Conservation (phyloP, 1,140 invertebrate genomes). For the Callitettix versicolor region DNA sequence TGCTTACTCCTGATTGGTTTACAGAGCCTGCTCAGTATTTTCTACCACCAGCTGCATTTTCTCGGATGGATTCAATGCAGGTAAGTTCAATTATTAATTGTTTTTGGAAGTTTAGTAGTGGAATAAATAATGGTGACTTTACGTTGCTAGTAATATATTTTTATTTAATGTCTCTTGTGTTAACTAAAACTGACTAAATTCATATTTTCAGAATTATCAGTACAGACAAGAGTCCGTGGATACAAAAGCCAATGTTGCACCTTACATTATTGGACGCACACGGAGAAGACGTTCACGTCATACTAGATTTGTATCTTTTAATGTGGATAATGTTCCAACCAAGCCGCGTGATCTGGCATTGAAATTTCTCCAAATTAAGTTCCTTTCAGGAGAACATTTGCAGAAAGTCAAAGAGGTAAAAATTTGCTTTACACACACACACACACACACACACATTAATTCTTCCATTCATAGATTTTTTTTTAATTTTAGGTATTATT, state of each 20-base stretch:
- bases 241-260: conserved; percentile 27
- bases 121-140: too few species aligned
- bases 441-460: too few species aligned
- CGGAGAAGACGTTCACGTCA: conserved; percentile 42
- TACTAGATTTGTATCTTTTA: conserved; percentile 43
- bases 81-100: conserved; percentile 4
- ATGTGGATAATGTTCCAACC: conserved; percentile 38
- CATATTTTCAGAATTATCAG: conserved; percentile 29
- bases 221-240: conserved; percentile 31
- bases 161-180: too few species aligned
- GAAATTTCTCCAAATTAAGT: conserved; percentile 39
- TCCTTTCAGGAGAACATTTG: conserved; percentile 34
- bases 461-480: too few species aligned
- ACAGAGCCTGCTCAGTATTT: conserved; percentile 49
- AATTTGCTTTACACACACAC: background rate
- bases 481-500: background rate
- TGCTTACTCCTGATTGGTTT: conserved; percentile 48
- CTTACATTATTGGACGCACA: conserved; percentile 38
- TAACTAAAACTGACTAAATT: too few species aligned
- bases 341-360: conserved; percentile 40
- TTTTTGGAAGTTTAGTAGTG: too few species aligned
- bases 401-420: conserved; percentile 38
- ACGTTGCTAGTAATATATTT: too few species aligned
- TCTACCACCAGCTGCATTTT: conserved; percentile 64
- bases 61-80: conserved; percentile 52